Evolutionary conservation across 2,888 invertebrate genomes (phyloP), one percentile per base, ranked within the genome.

Genomic region (Trichopoda pennipes): DNA sequence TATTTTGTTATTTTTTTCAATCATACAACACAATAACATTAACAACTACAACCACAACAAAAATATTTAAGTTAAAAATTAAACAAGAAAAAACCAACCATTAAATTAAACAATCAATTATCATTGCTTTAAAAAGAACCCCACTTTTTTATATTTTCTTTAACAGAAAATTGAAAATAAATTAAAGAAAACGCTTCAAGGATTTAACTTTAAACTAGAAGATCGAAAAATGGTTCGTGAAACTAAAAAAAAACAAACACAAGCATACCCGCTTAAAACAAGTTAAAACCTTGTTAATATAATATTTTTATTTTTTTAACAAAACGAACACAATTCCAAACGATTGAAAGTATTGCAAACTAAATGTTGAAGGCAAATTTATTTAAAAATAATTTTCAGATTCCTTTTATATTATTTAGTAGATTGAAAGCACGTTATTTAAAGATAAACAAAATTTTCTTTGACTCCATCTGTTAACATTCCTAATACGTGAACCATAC

Each of bases 21-120:
- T 64, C 77, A 77, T 70, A 70, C 63, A 77, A 63, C 69, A 78
- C 66, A 66, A 70, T 66, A 77, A 74, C 66, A 78, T 75, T 85
- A 86, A 87, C 86, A 87, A 86, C 86, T 85, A 86, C 84, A 79
- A 23, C 42, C 17, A 70, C 64, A 56, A 60, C 44, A 32, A 74
- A 69, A 38, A 38, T 51, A 19, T 56, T 21, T 61, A 44, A 35
- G 14, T 60, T 58, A n/a, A 38, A 28, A 58, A 53, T 69, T 42
- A 61, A 80, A 64, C 35, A 68, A 72, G 51, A 77, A 12, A 76
- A 81, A 84, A 38, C 80, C 61, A 73, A 35, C 16, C n/a, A 56
- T 35, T 10, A 47, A 49, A 55, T 7, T 42, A 61, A 47, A 23
- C 51, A 55, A 63, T 55, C 53, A 63, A 55, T 42, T 44, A 75